Percentiles rank a stretch among this genome's conserved stretches.
phyloP scores from a whole-genome alignment of 2,888 invertebrate genomes.

The Himalopsyche tibetana region DNA sequence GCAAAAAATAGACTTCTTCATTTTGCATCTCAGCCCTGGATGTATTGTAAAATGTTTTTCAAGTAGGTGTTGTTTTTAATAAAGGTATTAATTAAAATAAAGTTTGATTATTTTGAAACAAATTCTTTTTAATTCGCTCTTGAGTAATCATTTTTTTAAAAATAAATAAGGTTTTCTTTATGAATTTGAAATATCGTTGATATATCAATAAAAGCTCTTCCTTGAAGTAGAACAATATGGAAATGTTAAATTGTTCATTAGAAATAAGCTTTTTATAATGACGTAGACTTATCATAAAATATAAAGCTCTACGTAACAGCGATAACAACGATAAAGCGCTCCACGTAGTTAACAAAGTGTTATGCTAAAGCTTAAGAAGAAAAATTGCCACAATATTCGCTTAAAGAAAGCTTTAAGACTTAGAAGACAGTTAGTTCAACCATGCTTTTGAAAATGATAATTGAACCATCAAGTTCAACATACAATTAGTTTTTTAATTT shows the following conservation, averaged over 20 bases:
- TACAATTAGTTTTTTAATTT: too few relatives aligned
- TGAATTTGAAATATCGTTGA: background rate
- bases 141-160: too few relatives aligned
- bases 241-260: constrained; percentile 20
- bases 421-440: background rate
- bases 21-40: too few relatives aligned
- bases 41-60: too few relatives aligned
- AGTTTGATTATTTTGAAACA: too few relatives aligned
- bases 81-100: too few relatives aligned
- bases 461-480: constrained; percentile 4
- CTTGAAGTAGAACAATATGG: background rate
- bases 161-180: too few relatives aligned
- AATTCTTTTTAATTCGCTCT: too few relatives aligned
- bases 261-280: constrained; percentile 34
- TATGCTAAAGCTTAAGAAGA: constrained; percentile 17
- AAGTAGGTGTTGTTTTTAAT: too few relatives aligned
- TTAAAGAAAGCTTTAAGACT: constrained; percentile 20
- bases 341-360: constrained; percentile 30
- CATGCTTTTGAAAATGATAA: background rate
- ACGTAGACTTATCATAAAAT: constrained; percentile 21
- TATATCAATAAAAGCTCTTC: background rate
- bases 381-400: constrained; percentile 3
- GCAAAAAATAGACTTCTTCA: too few relatives aligned
- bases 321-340: constrained; percentile 21
- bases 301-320: constrained; percentile 13